Evolutionary conservation across 2,888 invertebrate genomes (phyloP).

Genomic region (Coelinius sp.): DNA sequence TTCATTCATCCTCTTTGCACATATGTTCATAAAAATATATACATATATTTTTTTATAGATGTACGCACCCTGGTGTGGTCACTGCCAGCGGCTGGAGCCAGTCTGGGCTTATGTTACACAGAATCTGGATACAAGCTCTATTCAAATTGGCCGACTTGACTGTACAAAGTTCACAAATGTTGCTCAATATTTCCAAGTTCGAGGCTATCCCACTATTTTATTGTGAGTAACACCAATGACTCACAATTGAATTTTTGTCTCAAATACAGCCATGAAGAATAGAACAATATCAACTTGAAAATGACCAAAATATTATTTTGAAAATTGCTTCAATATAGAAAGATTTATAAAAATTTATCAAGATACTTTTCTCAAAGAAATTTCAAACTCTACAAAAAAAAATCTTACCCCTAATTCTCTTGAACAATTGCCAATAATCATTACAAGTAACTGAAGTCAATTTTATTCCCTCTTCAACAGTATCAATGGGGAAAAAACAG

Average conservation of each 20-base stretch:
- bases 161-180: conserved; percentile 91
- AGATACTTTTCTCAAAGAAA: too few relatives aligned
- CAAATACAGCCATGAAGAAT: too few relatives aligned
- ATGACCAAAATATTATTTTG: too few relatives aligned
- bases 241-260: too few relatives aligned
- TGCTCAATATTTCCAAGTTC: conserved; percentile 87
- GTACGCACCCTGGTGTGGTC: conserved; percentile 99
- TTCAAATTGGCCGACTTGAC: conserved; percentile 92
- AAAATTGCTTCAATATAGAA: too few relatives aligned
- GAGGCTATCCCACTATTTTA: conserved; percentile 95
- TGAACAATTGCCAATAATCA: too few relatives aligned
- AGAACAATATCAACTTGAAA: too few relatives aligned
- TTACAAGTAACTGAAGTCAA: background rate
- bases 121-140: conserved; percentile 84
- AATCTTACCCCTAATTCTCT: too few relatives aligned
- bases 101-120: conserved; percentile 95
- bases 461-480: conserved; percentile 69
- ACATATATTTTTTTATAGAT: conserved; percentile 75
- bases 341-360: too few relatives aligned
- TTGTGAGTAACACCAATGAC: conserved; percentile 79
- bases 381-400: too few relatives aligned
- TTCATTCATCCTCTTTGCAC: background rate
- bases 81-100: conserved; percentile 95
- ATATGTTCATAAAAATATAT: conserved; percentile 1
- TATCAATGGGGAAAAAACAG: conserved; percentile 84